Evolutionary conservation across 2,888 invertebrate genomes (phyloP).

Genomic region (Xiphydria camelus): DNA sequence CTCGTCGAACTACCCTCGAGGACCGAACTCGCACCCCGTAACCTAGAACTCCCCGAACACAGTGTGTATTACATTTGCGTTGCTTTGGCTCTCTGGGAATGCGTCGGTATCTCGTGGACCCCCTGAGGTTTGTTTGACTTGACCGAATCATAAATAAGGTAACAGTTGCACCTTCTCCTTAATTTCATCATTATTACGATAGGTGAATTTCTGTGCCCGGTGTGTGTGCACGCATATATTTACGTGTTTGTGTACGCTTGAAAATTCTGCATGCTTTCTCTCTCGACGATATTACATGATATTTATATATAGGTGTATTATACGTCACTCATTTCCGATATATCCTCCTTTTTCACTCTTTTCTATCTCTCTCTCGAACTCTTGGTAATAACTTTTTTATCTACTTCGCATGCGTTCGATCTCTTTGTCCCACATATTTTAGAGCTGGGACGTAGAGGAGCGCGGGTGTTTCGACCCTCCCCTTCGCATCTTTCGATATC

Average conservation of each 20-base stretch:
- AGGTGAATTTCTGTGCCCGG: neutral
- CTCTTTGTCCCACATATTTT: too few relatives aligned
- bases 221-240: slow-evolving; percentile 20
- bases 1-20: slow-evolving; percentile 11
- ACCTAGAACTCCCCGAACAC: slow-evolving; percentile 36
- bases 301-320: slow-evolving; percentile 21
- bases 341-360: slow-evolving; percentile 13
- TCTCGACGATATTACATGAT: too few relatives aligned
- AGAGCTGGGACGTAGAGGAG: too few relatives aligned
- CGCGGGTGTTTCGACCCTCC: too few relatives aligned
- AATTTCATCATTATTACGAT: slow-evolving; percentile 32
- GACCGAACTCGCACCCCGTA: slow-evolving; percentile 14
- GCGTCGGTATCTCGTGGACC: slow-evolving; percentile 62
- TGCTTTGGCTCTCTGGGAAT: slow-evolving; percentile 65
- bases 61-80: slow-evolving; percentile 59
- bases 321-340: slow-evolving; percentile 14
- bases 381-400: too few relatives aligned
- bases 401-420: too few relatives aligned
- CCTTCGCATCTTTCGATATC: too few relatives aligned
- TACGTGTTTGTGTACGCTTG: slow-evolving; percentile 15
- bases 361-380: too few relatives aligned
- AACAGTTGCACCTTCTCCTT: slow-evolving; percentile 71
- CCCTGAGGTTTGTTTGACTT: slow-evolving; percentile 61
- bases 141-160: slow-evolving; percentile 60
- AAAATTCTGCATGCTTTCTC: slow-evolving; percentile 9